phyloP scores from a whole-genome alignment of 2,888 invertebrate species.

The Drosophila aldrichi region DNA sequence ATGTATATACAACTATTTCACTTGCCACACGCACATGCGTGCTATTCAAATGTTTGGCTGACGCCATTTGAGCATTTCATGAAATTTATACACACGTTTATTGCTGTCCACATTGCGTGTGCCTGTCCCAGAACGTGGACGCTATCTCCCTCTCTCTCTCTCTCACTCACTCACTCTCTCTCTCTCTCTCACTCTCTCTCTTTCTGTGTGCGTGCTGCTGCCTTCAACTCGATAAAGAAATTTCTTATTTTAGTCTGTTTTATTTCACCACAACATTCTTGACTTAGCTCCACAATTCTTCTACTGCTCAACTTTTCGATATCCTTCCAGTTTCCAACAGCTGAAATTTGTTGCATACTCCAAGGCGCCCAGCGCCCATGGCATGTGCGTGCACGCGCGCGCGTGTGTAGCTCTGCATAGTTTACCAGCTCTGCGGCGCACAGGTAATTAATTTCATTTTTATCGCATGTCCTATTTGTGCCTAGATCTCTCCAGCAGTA shows the following conservation, averaged over 20 bases:
- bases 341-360: slow-evolving; percentile 38
- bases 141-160: slow-evolving; percentile 10
- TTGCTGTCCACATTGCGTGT: slow-evolving; percentile 42
- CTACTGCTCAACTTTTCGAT: slow-evolving; percentile 47
- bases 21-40: slow-evolving; percentile 73
- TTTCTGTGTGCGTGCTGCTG: slow-evolving; percentile 23
- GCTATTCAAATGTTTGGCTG: slow-evolving; percentile 78
- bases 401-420: slow-evolving; percentile 13
- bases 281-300: slow-evolving; percentile 10
- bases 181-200: slow-evolving; percentile 8
- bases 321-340: slow-evolving; percentile 24
- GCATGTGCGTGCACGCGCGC: slow-evolving; percentile 1
- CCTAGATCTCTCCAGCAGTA: slow-evolving; percentile 27
- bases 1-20: slow-evolving; percentile 63
- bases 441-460: slow-evolving; percentile 76
- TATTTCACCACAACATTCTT: slow-evolving; percentile 21
- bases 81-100: slow-evolving; percentile 72
- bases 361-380: slow-evolving; percentile 3
- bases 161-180: slow-evolving; percentile 13
- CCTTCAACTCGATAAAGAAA: slow-evolving; percentile 47
- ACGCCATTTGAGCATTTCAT: slow-evolving; percentile 72
- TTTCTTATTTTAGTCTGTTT: slow-evolving; percentile 45
- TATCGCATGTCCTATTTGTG: slow-evolving; percentile 64
- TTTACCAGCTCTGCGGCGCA: slow-evolving; percentile 28
- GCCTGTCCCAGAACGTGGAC: slow-evolving; percentile 8